Base-by-base conservation (phyloP, 2,113 vertebrate genomes). In the Hirundichthys speculiger region DNA sequence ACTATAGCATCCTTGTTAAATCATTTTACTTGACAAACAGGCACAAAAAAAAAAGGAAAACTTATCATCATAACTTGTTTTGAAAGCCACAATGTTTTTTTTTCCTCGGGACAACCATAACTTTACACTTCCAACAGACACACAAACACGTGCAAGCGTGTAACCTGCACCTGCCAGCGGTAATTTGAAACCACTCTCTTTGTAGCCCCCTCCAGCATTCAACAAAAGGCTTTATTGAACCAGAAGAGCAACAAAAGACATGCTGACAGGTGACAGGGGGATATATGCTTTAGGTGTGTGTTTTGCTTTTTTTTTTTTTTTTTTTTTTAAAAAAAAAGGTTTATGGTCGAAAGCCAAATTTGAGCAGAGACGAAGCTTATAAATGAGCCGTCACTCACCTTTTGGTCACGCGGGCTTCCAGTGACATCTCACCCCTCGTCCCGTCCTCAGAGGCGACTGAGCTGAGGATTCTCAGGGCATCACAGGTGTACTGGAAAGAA, bases 401-500 rank as follows among this genome's bases (percentile, higher is more conserved):
- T 6, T 15, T 13, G 20, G 21, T 14, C n/a, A 5, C 2, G 25
- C 5, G 16, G 40, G 13, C 25, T 72, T 24, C 19, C 10, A 3
- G 22, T 1, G 19, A 30, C 11, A 10, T 22, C 24, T 34, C 30
- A 49, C 8, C 12, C 30, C 16, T 11, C 10, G 10, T 47, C 40
- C 24, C 4, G 46, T 63, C 24, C 24, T 13, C 15, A 8, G 5
- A 39, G 25, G 34, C 6, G 5, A n/a, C n/a, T 63, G n/a, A 25
- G 13, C 13, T 5, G 14, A 20, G 11, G 40, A n/a, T 20, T 39
- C 41, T 18, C 13, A 47, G 13, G 47, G 34, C 19, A 60, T 76
- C 39, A 13, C 59, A 69, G 69, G 64, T 77, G 54, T 40, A 27
- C 9, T 8, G 2, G 24, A 38, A n/a, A 18, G 24, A 22, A 53